phyloP scores from a whole-genome alignment of 2,113 vertebrate species.

The Falco punctatus region DNA sequence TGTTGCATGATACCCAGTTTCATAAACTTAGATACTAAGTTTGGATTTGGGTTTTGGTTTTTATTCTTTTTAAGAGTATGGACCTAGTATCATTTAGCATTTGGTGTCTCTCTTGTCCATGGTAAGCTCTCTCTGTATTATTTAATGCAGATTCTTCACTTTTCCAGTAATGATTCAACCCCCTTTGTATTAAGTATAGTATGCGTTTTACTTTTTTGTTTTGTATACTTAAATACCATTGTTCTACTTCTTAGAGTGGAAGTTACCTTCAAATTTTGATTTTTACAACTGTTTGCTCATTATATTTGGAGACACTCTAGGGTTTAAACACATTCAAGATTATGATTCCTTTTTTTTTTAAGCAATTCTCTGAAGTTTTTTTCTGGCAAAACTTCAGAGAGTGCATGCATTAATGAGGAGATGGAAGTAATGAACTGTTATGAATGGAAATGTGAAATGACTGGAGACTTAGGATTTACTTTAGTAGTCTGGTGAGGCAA shows the following conservation, averaged over 20 bases:
- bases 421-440: neutral
- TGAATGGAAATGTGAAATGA: neutral
- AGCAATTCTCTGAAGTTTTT: neutral
- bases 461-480: neutral
- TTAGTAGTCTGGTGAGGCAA: neutral
- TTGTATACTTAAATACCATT: neutral
- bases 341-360: neutral
- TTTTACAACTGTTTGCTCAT: neutral
- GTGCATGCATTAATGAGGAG: neutral
- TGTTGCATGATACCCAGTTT: neutral
- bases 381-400: neutral
- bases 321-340: neutral
- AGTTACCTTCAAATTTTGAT: neutral
- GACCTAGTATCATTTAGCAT: neutral
- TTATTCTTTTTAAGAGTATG: neutral
- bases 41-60: neutral
- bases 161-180: neutral
- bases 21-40: neutral
- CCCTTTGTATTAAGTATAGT: neutral
- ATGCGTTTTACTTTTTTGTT: neutral
- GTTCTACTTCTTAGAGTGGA: neutral
- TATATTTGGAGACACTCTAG: neutral
- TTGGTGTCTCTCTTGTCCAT: neutral
- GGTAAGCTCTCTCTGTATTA: neutral
- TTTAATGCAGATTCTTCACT: neutral